Percentiles rank a stretch among this genome's conserved stretches.
Evolutionary conservation across 2,888 invertebrate genomes (phyloP).

Genomic region (Mesorhabditis spiculigera): DNA sequence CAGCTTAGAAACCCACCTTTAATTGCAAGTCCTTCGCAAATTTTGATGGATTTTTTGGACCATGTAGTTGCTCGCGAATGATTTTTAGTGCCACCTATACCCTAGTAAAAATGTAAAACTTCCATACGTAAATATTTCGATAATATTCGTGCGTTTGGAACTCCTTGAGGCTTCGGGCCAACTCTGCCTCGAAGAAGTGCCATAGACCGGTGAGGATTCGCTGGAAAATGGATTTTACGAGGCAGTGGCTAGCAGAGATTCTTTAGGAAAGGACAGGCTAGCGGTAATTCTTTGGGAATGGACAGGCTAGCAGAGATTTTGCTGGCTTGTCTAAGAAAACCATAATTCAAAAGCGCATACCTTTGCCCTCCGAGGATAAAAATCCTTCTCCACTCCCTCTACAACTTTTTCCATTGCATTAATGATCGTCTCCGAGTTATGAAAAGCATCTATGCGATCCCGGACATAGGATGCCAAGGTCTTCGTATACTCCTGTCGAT

Average conservation of each 20-base stretch:
- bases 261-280: background rate
- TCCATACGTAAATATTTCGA: background rate
- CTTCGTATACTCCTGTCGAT: conserved; percentile 4
- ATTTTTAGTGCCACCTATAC: background rate
- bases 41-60: background rate
- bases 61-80: conserved; percentile 3
- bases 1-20: background rate
- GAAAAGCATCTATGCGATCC: background rate
- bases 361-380: background rate
- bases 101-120: background rate
- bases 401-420: background rate
- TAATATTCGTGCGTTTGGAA: conserved; percentile 1
- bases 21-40: background rate
- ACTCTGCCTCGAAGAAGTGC: background rate
- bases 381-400: background rate
- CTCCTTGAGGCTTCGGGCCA: conserved; percentile 6
- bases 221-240: background rate
- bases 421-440: conserved; percentile 6
- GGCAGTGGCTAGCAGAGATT: background rate
- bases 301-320: background rate
- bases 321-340: background rate
- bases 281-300: background rate
- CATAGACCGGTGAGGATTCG: background rate
- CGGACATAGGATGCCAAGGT: conserved; percentile 5
- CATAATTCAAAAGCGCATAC: background rate